These are phyloP conservation scores for Caloenas nicobarica DNA, from an alignment of 2,113 vertebrate genomes.

Conservation along the genomic window DNA sequence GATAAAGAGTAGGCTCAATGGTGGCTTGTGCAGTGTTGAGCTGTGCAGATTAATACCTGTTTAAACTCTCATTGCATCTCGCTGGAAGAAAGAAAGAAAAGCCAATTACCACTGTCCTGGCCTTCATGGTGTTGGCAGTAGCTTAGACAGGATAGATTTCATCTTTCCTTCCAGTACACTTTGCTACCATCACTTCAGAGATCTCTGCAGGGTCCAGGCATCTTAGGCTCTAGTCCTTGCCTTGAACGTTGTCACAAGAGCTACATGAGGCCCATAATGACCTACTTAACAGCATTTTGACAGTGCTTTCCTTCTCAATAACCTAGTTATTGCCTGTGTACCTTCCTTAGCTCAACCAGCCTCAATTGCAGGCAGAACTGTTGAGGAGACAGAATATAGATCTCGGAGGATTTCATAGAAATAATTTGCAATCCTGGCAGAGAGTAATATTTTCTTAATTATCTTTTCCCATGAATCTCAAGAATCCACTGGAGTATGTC, in stretches of 20 bases:
- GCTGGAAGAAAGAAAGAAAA: not conserved
- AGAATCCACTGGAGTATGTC: not conserved
- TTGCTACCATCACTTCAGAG: not conserved
- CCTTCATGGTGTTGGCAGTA: not conserved
- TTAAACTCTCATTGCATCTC: not conserved
- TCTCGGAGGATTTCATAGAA: not conserved
- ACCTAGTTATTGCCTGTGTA: not conserved
- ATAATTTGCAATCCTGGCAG: not conserved
- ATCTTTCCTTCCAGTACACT: not conserved
- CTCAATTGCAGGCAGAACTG: not conserved
- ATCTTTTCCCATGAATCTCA: not conserved
- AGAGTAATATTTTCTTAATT: constrained; percentile 3
- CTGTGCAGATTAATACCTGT: not conserved
- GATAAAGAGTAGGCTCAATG: not conserved
- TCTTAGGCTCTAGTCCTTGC: not conserved
- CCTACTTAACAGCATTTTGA: not conserved
- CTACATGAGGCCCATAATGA: not conserved
- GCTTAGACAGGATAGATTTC: not conserved
- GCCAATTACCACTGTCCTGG: not conserved
- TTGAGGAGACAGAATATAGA: not conserved
- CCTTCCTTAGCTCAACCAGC: not conserved
- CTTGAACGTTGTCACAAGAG: not conserved
- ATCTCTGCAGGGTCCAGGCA: not conserved
- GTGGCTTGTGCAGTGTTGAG: not conserved
- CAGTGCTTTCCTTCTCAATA: constrained; percentile 11